phyloP scores from a whole-genome alignment of 2,113 vertebrate species.

The Pseudolaguvia tuberculata region DNA sequence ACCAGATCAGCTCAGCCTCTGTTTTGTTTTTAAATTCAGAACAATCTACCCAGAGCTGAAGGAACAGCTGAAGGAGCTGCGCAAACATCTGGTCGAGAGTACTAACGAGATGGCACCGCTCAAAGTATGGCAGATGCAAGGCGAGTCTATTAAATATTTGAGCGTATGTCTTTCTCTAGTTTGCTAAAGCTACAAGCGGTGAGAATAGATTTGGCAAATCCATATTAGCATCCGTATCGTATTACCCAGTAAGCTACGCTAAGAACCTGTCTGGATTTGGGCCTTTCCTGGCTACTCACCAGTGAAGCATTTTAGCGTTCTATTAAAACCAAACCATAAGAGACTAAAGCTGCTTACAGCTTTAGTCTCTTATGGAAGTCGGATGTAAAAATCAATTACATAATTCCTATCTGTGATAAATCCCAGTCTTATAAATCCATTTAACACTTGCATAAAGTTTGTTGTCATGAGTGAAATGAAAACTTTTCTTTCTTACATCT shows the following conservation, averaged over 20 bases:
- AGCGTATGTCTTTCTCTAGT: neutral
- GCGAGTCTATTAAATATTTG: constrained; percentile 57
- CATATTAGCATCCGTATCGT: neutral
- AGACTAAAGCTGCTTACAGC: constrained; percentile 2
- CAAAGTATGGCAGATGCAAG: constrained; percentile 98
- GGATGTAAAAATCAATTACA: neutral
- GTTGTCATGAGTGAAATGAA: neutral
- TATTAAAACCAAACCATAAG: constrained; percentile 23
- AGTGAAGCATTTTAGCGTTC: constrained; percentile 34
- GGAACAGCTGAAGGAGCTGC: constrained; percentile 87
- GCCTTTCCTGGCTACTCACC: constrained; percentile 6
- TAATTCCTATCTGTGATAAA: neutral
- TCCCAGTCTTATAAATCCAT: neutral
- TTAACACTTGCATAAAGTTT: neutral
- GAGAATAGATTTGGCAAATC: neutral
- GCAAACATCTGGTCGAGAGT: constrained; percentile 93
- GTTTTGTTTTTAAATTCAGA: constrained; percentile 54
- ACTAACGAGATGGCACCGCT: constrained; percentile 98
- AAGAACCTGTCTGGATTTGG: neutral
- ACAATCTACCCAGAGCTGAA: constrained; percentile 81
- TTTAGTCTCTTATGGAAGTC: too few relatives aligned
- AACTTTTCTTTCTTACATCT: constrained; percentile 12
- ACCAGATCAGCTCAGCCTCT: neutral
- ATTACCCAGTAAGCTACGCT: neutral
- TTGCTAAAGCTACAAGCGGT: neutral